Base-by-base conservation (phyloP, 2,888 invertebrate genomes). In the Nomada fucata region DNA sequence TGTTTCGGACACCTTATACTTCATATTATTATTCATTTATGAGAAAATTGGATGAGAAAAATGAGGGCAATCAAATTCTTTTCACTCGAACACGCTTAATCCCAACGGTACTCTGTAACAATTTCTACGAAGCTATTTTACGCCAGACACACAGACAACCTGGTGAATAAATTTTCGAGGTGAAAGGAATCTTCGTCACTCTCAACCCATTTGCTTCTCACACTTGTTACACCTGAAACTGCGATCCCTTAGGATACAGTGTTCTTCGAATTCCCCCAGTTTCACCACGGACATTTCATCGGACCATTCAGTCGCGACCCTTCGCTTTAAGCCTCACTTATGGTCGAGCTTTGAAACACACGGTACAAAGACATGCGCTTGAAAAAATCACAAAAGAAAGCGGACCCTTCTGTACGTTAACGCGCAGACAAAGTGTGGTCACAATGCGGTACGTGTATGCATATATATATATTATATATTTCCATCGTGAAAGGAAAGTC, bases 351-450 rank as follows among this genome's bases (percentile, higher is more conserved):
- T 68, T 68, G 55, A 55, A 68, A 68, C 68, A 57, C 68, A 57
- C 68, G 55, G 23, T 55, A 68, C 68, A 57, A 68, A 68, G 55
- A 68, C 68, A 68, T 55, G 55, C 68, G 55, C 36, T 44, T 57
- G 42, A 44, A 57, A 68, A 57, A 68, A 68, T 68, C 55, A 68
- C 68, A 68, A 68, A 68, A 68, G 68, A 42, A 68, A 23, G 42
- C 68, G 29, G 42, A 68, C 68, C 68, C 55, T 68, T 23, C 55
- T 18, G 55, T 42, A 68, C 68, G 68, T 42, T 68, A 68, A 68
- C 68, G 68, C 55, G 55, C 42, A 55, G 23, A 52, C 68, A 68
- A 68, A 55, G 68, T 68, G n/a, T 55, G 20, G 26, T 55, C 67
- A 11, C 15, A 15, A 20, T 53, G 53, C 15, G 9, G 11, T 47